These are phyloP conservation scores for Brachyhypopomus gauderio DNA, from an alignment of 2,113 vertebrate species.

Conservation along the genomic window DNA sequence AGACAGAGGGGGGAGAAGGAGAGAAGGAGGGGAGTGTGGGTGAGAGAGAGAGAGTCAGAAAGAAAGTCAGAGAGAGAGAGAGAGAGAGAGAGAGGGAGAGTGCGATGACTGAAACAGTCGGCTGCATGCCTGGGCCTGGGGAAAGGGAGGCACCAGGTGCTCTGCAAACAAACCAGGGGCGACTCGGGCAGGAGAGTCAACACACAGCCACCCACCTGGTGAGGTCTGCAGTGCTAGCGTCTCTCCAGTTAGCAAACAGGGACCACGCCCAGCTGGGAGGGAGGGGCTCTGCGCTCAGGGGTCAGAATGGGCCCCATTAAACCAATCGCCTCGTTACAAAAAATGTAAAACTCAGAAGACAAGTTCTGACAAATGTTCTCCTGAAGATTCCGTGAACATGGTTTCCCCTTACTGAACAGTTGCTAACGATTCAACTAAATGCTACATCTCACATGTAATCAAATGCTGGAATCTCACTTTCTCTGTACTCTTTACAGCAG, in stretches of 20 bases:
- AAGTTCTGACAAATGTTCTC: not conserved
- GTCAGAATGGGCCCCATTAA: not conserved
- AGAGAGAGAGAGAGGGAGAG: conserved; percentile 32
- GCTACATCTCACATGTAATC: no score
- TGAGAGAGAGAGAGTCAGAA: no score
- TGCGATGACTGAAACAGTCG: conserved; percentile 39
- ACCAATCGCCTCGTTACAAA: not conserved
- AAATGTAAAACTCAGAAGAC: not conserved
- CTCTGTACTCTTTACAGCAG: not conserved
- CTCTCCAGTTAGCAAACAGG: conserved; percentile 15
- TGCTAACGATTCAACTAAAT: no score
- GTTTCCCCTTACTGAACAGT: no score
- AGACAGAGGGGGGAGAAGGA: conserved; percentile 17
- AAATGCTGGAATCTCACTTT: no score
- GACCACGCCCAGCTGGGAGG: conserved; percentile 1
- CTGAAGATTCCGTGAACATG: not conserved
- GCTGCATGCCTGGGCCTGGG: conserved; percentile 52
- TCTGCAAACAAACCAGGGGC: conserved; percentile 52
- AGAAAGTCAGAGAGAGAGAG: not conserved
- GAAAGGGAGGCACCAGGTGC: conserved; percentile 45
- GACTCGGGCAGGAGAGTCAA: conserved; percentile 42
- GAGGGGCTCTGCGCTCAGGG: not conserved
- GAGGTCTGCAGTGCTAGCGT: conserved; percentile 23
- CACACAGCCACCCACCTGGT: conserved; percentile 49
- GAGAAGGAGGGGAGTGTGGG: conserved; percentile 5